These are phyloP conservation scores for Megathymus violae DNA, from an alignment of 1,140 invertebrate genomes.

Conservation along the genomic window DNA sequence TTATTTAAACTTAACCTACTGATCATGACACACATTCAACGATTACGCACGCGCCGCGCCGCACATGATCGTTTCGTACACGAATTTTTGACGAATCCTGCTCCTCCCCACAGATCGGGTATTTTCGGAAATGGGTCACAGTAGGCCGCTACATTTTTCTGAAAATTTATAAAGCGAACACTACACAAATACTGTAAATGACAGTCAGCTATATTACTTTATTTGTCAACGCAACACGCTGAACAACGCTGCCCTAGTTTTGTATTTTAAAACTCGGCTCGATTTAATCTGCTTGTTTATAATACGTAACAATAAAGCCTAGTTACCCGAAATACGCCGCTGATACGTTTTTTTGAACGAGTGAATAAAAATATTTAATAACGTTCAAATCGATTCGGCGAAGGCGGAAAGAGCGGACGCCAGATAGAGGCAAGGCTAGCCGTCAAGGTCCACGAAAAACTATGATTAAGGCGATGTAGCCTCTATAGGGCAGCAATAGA, in stretches of 20 bases:
- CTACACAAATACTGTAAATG: not conserved
- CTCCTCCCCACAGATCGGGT: constrained; percentile 33
- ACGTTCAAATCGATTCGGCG: constrained; percentile 79
- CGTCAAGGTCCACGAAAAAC: constrained; percentile 72
- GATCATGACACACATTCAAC: constrained; percentile 79
- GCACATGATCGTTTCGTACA: constrained; percentile 57
- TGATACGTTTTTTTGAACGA: constrained; percentile 44
- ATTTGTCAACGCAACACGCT: constrained; percentile 8
- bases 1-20: constrained; percentile 82
- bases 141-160: constrained; percentile 8
- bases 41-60: constrained; percentile 69
- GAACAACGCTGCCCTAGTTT: constrained; percentile 1
- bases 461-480: constrained; percentile 51
- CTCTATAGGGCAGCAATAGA: constrained; percentile 54
- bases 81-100: constrained; percentile 55
- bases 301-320: constrained; percentile 13
- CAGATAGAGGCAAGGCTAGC: constrained; percentile 77
- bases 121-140: constrained; percentile 61
- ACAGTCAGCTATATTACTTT: not conserved
- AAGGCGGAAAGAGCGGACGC: constrained; percentile 81
- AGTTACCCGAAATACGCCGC: constrained; percentile 33
- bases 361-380: constrained; percentile 68
- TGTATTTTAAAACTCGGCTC: not conserved
- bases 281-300: constrained; percentile 7
- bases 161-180: not conserved